Conservation (phyloP, 2,888 invertebrate genomes). For the Drosophila monieri region DNA sequence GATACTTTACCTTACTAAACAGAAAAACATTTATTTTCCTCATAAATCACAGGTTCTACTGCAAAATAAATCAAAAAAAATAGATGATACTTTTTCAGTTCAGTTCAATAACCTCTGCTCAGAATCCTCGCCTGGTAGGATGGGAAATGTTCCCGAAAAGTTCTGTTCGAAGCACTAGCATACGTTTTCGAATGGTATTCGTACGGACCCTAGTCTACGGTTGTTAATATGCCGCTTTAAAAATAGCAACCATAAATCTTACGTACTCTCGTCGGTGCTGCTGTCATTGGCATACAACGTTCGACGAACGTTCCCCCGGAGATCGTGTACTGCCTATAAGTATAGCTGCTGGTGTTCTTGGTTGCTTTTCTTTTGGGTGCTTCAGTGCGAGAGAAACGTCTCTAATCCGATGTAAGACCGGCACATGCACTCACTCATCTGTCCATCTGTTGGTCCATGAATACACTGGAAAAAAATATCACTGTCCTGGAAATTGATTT, state of each 20-base stretch:
- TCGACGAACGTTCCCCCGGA: constrained; percentile 41
- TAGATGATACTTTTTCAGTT: neutral
- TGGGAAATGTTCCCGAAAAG: constrained; percentile 1
- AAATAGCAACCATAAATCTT: constrained; percentile 79
- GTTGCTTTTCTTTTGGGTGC: constrained; percentile 11
- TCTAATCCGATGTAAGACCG: constrained; percentile 56
- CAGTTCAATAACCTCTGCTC: neutral
- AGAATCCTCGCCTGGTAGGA: neutral
- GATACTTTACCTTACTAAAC: neutral
- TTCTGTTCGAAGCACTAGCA: neutral
- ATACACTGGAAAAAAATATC: constrained; percentile 17
- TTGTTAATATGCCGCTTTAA: constrained; percentile 75
- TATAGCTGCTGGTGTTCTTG: constrained; percentile 16
- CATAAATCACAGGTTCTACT: neutral
- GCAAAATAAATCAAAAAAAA: neutral
- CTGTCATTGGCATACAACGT: constrained; percentile 52
- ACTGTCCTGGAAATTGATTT: neutral
- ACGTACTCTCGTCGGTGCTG: constrained; percentile 47
- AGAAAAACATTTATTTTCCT: neutral
- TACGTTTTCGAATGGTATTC: neutral
- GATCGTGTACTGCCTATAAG: constrained; percentile 2
- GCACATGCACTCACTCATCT: constrained; percentile 60
- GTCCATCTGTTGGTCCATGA: constrained; percentile 50
- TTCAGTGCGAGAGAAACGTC: constrained; percentile 16
- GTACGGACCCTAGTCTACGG: constrained; percentile 53